These are phyloP conservation scores for Pteropus rufus DNA, from an alignment of 2,797 vertebrate genomes.

Conservation along the genomic window DNA sequence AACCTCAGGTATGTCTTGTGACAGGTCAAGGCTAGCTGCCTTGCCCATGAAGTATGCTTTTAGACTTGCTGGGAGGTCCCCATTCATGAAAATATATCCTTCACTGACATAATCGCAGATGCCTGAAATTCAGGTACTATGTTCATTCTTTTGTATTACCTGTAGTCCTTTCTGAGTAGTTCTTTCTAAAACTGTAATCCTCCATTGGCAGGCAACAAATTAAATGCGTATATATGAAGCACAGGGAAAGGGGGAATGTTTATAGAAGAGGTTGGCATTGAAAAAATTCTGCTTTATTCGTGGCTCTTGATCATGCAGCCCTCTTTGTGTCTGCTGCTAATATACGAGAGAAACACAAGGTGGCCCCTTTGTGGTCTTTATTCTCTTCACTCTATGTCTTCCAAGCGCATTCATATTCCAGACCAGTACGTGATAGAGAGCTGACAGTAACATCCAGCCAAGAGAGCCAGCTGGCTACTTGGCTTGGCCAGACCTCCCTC, in stretches of 20 bases:
- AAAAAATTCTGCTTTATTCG: not conserved
- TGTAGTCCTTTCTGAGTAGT: not conserved
- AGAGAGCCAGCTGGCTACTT: conserved; percentile 70
- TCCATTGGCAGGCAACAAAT: not conserved
- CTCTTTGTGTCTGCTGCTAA: not conserved
- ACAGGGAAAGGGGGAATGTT: not conserved
- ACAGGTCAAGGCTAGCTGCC: conserved; percentile 30
- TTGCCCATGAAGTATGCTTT: not conserved
- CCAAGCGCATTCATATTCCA: not conserved
- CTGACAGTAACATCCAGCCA: conserved; percentile 29
- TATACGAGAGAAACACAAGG: not conserved
- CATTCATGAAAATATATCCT: conserved; percentile 24
- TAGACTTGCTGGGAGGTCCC: conserved; percentile 32
- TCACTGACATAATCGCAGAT: conserved; percentile 32
- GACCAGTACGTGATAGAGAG: not conserved
- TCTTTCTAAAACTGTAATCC: conserved; percentile 35
- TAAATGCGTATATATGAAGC: not conserved
- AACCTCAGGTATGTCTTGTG: not conserved
- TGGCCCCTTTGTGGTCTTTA: not conserved
- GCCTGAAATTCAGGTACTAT: not conserved
- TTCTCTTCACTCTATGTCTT: not conserved
- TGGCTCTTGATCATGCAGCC: not conserved
- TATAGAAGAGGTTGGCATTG: not conserved
- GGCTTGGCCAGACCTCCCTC: conserved; percentile 48
- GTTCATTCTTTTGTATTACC: not conserved